Percentiles rank a stretch among this genome's conserved stretches.
Conservation (phyloP, 2,797 vertebrate species). For the Squalus acanthias region DNA sequence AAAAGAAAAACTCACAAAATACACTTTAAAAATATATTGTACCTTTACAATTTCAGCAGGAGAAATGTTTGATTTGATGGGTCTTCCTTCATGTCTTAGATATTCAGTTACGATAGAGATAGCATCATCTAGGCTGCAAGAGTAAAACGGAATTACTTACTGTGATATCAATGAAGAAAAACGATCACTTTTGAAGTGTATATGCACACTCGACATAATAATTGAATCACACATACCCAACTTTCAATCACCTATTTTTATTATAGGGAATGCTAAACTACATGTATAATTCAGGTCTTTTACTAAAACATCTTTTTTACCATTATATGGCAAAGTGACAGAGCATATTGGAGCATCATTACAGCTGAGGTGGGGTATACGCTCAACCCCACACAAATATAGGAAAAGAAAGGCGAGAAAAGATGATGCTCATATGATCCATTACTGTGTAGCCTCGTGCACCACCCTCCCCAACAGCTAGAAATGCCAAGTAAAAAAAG, state of each 20-base stretch:
- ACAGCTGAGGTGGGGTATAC: background rate
- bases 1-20: background rate
- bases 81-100: constrained; percentile 58
- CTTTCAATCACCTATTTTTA: background rate
- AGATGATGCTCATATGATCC: background rate
- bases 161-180: background rate
- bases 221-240: background rate
- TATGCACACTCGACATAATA: background rate
- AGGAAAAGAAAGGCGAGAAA: background rate
- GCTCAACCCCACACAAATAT: background rate
- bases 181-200: background rate
- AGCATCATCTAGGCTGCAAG: constrained; percentile 69
- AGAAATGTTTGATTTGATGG: constrained; percentile 42
- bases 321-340: background rate
- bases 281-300: background rate
- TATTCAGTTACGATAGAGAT: constrained; percentile 66
- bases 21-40: constrained; percentile 33
- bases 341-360: background rate
- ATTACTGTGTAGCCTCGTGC: background rate
- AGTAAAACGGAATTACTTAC: constrained; percentile 7
- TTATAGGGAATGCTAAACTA: background rate
- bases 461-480: too few relatives aligned
- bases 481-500: too few relatives aligned
- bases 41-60: constrained; percentile 65
- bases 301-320: background rate